Conservation (phyloP, 2,797 vertebrate species). For the Masticophis lateralis region DNA sequence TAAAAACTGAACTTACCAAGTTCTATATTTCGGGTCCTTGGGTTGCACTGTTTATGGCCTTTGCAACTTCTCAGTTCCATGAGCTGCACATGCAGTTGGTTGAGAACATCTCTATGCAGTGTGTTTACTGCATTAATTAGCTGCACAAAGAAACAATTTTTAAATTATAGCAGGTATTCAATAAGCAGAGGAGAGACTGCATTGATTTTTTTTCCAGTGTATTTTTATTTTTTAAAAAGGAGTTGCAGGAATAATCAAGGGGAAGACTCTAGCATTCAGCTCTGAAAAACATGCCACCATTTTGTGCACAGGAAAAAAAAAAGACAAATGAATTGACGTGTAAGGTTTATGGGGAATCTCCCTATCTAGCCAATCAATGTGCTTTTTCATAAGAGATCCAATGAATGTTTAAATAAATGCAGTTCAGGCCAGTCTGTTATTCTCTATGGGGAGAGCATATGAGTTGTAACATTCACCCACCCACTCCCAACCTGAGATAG, state of each 20-base stretch:
- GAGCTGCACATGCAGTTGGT: constrained; percentile 88
- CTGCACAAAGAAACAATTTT: constrained; percentile 63
- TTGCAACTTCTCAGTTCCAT: constrained; percentile 92
- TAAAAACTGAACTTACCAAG: constrained; percentile 72
- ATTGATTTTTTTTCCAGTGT: not conserved
- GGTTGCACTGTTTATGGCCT: constrained; percentile 93
- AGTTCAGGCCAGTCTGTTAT: not conserved
- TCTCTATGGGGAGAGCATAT: not conserved
- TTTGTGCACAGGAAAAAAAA: not conserved
- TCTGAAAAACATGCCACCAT: not conserved
- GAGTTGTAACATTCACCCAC: not conserved
- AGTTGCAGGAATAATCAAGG: not conserved
- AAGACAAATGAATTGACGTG: not conserved
- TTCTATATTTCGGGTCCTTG: constrained; percentile 85
- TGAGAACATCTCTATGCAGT: constrained; percentile 84
- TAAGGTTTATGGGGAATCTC: not conserved
- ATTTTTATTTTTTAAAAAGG: not conserved
- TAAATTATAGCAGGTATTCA: not conserved
- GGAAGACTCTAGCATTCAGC: not conserved
- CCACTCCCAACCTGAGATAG: not conserved
- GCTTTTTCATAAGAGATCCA: not conserved
- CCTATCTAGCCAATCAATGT: not conserved
- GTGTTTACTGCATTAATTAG: constrained; percentile 89
- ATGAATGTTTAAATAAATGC: not conserved
- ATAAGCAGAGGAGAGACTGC: not conserved